Evolutionary conservation across 2,888 invertebrate species (phyloP).

Genomic region (Acrocyrtus sp.): DNA sequence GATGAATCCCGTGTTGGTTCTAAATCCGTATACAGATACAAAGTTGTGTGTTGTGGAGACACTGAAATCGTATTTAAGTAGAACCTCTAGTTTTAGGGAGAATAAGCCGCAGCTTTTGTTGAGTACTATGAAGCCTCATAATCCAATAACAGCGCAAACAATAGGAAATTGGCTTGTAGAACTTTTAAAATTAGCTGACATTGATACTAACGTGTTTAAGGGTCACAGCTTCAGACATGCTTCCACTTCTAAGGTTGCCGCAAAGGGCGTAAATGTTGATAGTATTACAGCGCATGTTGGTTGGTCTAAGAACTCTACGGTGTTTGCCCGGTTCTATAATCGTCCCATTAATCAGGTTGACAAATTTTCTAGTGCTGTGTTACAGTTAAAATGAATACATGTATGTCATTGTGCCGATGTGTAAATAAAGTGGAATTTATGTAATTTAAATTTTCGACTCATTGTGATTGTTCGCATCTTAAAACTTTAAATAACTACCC

Average conservation of each 20-base stretch:
- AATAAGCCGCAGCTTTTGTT: background rate
- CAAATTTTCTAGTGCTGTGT: too few species aligned
- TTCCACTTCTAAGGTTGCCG: conserved; percentile 9
- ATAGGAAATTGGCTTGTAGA: too few species aligned
- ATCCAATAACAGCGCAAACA: too few species aligned
- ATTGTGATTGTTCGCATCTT: background rate
- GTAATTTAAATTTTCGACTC: too few species aligned
- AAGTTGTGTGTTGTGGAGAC: conserved; percentile 11
- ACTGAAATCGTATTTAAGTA: background rate
- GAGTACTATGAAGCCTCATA: too few species aligned
- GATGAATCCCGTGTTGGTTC: conserved; percentile 18
- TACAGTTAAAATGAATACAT: too few species aligned
- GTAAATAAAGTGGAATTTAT: too few species aligned
- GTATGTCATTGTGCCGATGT: too few species aligned
- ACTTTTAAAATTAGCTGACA: too few species aligned
- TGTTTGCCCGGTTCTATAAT: conserved; percentile 35
- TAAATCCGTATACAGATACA: conserved; percentile 11
- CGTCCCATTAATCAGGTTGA: conserved; percentile 8
- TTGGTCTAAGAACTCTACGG: conserved; percentile 13
- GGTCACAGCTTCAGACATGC: conserved; percentile 34
- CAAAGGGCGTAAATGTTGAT: conserved; percentile 14
- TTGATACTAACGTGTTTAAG: conserved; percentile 8
- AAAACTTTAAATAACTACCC: too few species aligned
- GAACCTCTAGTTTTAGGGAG: background rate
- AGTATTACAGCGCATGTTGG: conserved; percentile 4